Evolutionary conservation across 2,113 vertebrate species (phyloP), one percentile per base, ranked within the genome.

Genomic region (Empidonax alnorum): DNA sequence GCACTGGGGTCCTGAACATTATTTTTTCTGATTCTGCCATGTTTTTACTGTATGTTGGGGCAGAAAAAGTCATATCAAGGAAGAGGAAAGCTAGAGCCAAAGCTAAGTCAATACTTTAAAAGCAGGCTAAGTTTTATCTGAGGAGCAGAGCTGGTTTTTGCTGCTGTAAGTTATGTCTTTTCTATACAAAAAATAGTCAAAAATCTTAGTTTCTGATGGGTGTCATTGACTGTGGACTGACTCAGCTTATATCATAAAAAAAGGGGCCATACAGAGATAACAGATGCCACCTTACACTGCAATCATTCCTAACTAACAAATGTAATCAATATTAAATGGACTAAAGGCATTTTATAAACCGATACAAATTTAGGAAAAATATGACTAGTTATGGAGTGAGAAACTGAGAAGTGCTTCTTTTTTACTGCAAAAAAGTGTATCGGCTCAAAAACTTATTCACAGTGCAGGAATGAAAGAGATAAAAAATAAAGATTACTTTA

Each of bases 401-500:
- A 87, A 97, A 91, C 53, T 82, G 81, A 87, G 84, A 96, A 96
- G 44, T 20, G 12, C 75, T 87, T 89, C 58, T 69, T 87, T 15
- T 65, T 91, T 94, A 37, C 28, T 93, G 56, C 65, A 94, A 47
- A 30, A 71, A 79, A 95, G 33, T 25, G 31, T 58, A 42, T 74
- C 13, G 28, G 61, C 66, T 90, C 55, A 44, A 94, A 94, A 94
- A 93, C 31, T 86, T 42, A 81, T 95, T 93, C 89, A 87, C 74
- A 87, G 75, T 58, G 59, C 37, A 92, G 66, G 77, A 94, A 76
- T 52, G 41, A 96, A 84, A 94, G 75, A 94, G 67, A 87, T 31
- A 50, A 69, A n/a, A 81, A 77, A 44, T 21, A 81, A 73, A 35
- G 41, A 73, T 73, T 78, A 53, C 7, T 55, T 23, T 50, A 76